Evolutionary conservation across 2,888 invertebrate species (phyloP), one percentile per base, ranked within the genome.

Genomic region (Cantharis nigra): DNA sequence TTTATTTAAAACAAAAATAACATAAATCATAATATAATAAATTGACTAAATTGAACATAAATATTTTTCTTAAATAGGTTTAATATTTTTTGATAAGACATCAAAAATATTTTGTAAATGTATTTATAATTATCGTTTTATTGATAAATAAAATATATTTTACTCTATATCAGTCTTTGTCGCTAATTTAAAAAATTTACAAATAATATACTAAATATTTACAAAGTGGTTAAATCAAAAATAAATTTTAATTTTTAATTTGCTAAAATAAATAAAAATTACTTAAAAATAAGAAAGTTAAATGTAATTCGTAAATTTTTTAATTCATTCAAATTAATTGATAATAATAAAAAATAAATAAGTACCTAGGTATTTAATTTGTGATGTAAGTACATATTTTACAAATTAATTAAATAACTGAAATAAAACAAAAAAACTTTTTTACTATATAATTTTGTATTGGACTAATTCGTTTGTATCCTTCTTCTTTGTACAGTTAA

Each of bases 101-200:
- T 49, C 49, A 49, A 49, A 49, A 49, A 49, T 49, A 49, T 49
- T 49, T 49, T 49, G 49, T 49, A 49, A 49, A 49, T 49, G 49
- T 49, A 49, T 49, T 49, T 7, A 49, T 49, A 49, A 49, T 49
- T 49, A 49, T 49, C 49, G 7, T 49, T 49, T 49, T 49, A 67
- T 23, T 67, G 65, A 67, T 67, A 67, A 28, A 33, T 13, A 65
- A 63, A 72, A 72, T 65, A 72, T 33, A 33, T 65, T 30, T 63
- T 67, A 73, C 26, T 73, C 67, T 73, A 23, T 20, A 67, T 73
- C 72, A 73, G 72, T 73, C 72, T 73, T 73, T 73, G 30, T 67
- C 62, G 67, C 62, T 73, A 73, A 67, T 69, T 67, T 26, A 67
- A 67, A 16, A 64, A 67, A 67, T 67, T 16, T 67, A 49, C 49